Percentiles rank a stretch among this genome's conserved stretches.
phyloP scores from a whole-genome alignment of 1,140 invertebrate genomes.

The Bombus fervidus region DNA sequence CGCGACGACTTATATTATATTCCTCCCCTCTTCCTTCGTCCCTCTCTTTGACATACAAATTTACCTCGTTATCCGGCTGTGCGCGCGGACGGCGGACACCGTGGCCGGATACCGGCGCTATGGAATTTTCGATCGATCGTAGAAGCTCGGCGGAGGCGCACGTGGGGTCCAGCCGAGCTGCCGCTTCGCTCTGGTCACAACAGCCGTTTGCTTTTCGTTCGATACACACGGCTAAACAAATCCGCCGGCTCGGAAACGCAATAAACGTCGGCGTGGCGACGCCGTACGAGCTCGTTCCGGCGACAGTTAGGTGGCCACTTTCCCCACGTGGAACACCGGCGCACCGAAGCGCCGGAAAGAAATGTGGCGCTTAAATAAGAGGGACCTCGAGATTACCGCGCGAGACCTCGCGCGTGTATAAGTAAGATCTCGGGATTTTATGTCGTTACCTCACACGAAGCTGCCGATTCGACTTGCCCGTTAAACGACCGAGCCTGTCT shows the following conservation, averaged over 20 bases:
- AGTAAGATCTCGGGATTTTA: constrained; percentile 76
- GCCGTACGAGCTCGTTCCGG: constrained; percentile 56
- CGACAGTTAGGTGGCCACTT: constrained; percentile 68
- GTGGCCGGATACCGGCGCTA: constrained; percentile 31
- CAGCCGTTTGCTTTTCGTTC: constrained; percentile 16
- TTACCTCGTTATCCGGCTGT: constrained; percentile 59
- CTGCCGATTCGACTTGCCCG: constrained; percentile 55
- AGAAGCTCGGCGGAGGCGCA: constrained; percentile 29
- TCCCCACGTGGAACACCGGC: constrained; percentile 53
- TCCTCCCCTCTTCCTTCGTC: neutral
- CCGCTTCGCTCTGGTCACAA: neutral
- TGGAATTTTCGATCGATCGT: constrained; percentile 55
- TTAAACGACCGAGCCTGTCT: constrained; percentile 51
- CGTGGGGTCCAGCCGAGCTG: constrained; percentile 47
- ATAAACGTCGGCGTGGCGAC: constrained; percentile 66
- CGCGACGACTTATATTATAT: constrained; percentile 14
- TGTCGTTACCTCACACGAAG: constrained; percentile 76
- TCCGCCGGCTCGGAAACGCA: constrained; percentile 60
- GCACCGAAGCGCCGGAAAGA: constrained; percentile 56
- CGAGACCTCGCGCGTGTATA: constrained; percentile 60
- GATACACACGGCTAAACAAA: constrained; percentile 64
- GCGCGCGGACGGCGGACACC: neutral
- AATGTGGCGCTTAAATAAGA: constrained; percentile 72
- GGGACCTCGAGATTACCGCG: constrained; percentile 66
- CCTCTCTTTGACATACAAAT: constrained; percentile 56